These are phyloP conservation scores for Diogma glabrata DNA, from an alignment of 2,888 invertebrate genomes.

Conservation along the genomic window DNA sequence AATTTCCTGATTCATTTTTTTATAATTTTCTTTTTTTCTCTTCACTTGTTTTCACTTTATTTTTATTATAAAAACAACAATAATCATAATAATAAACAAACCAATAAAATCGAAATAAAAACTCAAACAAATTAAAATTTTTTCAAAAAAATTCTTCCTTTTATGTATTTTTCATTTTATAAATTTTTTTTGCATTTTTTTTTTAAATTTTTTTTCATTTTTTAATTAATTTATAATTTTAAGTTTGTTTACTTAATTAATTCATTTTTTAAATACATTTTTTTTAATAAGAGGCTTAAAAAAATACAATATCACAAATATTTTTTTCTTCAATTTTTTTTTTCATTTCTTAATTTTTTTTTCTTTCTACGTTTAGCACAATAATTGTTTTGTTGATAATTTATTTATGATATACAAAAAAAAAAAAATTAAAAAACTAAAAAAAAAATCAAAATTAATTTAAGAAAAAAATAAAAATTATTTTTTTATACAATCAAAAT, in stretches of 20 bases:
- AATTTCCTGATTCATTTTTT: no score
- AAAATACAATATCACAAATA: conserved; percentile 9
- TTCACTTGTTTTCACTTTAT: no score
- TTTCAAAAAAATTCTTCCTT: background rate
- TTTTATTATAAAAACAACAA: no score
- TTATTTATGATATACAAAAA: background rate
- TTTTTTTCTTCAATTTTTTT: conserved; percentile 5
- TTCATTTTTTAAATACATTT: no score
- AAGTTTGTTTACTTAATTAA: no score
- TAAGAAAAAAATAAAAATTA: conserved; percentile 9
- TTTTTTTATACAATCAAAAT: conserved; percentile 3
- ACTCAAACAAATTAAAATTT: conserved; percentile 2
- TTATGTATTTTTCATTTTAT: conserved; percentile 4
- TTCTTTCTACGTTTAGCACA: no score
- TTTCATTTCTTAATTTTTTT: background rate
- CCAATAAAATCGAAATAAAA: no score
- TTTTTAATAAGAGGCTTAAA: no score
- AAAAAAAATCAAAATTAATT: no score
- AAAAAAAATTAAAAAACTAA: no score
- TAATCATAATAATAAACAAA: no score
- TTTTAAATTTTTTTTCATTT: conserved; percentile 9
- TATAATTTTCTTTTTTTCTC: no score
- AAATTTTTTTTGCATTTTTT: conserved; percentile 4
- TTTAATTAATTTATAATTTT: conserved; percentile 9
- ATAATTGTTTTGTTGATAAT: background rate